Evolutionary conservation across 1,140 invertebrate species (phyloP).

Genomic region (Pygmarrhopalites habei): DNA sequence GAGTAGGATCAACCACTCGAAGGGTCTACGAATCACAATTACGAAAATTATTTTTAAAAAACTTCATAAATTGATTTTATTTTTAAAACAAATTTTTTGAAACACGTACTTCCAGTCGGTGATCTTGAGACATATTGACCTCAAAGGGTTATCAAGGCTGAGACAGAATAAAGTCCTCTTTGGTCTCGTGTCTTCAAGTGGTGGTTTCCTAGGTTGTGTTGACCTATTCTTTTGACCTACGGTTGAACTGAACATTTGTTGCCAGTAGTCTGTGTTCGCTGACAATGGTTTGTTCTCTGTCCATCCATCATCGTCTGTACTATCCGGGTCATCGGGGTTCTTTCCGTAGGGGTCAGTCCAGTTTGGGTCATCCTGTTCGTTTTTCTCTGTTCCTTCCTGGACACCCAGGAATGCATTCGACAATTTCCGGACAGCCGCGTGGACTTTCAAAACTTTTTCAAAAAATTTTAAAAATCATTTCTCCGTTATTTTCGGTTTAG

Average conservation of each 20-base stretch:
- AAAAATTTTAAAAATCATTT: too few relatives aligned
- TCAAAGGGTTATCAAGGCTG: conserved; percentile 82
- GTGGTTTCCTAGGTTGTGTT: too few relatives aligned
- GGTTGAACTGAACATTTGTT: background rate
- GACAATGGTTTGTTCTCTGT: conserved; percentile 11
- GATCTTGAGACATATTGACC: conserved; percentile 89
- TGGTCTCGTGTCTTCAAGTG: conserved; percentile 53
- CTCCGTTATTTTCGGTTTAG: too few relatives aligned
- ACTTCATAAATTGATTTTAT: conserved; percentile 19
- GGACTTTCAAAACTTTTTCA: too few relatives aligned
- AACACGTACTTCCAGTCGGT: conserved; percentile 95
- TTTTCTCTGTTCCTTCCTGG: too few relatives aligned
- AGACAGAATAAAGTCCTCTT: conserved; percentile 85
- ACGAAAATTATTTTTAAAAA: background rate
- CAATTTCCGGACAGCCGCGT: too few relatives aligned
- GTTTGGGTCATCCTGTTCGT: too few relatives aligned
- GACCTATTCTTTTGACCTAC: background rate
- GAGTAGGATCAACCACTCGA: conserved; percentile 96
- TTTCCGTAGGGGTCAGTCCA: too few relatives aligned
- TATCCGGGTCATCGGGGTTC: too few relatives aligned
- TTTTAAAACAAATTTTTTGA: background rate
- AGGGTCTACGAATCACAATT: conserved; percentile 74
- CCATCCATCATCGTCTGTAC: too few relatives aligned
- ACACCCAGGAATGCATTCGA: too few relatives aligned
- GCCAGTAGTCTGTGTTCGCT: background rate